Base-by-base conservation (phyloP, 1,140 invertebrate genomes). In the Adelges cooleyi region DNA sequence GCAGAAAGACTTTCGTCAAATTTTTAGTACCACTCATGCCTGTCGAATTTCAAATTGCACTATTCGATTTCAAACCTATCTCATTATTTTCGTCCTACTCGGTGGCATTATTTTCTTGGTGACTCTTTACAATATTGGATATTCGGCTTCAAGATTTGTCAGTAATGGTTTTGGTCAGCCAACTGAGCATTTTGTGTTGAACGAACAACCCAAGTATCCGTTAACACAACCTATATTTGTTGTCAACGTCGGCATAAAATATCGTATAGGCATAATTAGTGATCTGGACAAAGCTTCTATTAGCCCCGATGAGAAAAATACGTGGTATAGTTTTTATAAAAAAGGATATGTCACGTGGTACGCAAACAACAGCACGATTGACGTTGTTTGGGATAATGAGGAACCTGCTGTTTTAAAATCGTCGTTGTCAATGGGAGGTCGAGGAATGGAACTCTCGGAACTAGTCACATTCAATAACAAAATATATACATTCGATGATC, bases 371-470 rank as follows among this genome's bases (percentile, higher is more conserved):
- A 78, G 81, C 52, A 75, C 80, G 71, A 80, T 87, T 17, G 78
- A 80, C 18, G 75, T 92, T 0, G 77, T 77, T 20, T 92, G 87
- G 86, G 86, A 91, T 54, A 75, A 76, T 6, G 29, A 11, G 11
- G 1, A 78, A 82, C 27, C 76, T 81, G 73, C 76, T 1, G 71
- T 76, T 38, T 71, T 95, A 2, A 82, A 82, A 33, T 89, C 88
- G 1, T 82, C 75, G 65, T 90, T 82, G 75, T 82, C 83, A 1
- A 78, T 89, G 50, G 92, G 90, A 71, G 91, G 91, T 36, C 79
- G 95, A 71, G 93, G 93, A 2, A 98, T 99, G 94, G 96, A 99
- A 75, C 77, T 99, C 0, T 98, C 95, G 0, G 96, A 99, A 72
- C 77, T 99, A 51, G 84, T 95, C 53, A 86, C 91, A 0, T 99